phyloP scores from a whole-genome alignment of 2,797 vertebrate genomes.

The Rhinophrynus dorsalis region DNA sequence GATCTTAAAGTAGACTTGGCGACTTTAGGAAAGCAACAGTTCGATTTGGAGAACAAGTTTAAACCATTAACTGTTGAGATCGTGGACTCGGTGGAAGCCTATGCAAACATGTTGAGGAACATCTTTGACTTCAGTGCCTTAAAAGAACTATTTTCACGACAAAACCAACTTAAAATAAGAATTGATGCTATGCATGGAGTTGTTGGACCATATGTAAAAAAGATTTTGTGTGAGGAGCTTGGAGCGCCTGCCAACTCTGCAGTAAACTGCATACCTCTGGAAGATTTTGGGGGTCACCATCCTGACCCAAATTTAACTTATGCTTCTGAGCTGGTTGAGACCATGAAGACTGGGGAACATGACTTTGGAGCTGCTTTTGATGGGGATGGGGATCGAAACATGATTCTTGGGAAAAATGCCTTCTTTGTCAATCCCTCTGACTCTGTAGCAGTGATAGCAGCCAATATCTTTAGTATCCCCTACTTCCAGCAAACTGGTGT shows the following conservation, averaged over 20 bases:
- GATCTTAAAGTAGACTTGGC: slow-evolving; percentile 89
- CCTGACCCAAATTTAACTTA: slow-evolving; percentile 98
- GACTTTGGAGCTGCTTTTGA: slow-evolving; percentile 97
- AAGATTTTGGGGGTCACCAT: slow-evolving; percentile 96
- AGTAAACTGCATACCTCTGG: slow-evolving; percentile 87
- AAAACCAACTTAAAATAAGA: slow-evolving; percentile 85
- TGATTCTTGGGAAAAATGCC: slow-evolving; percentile 93
- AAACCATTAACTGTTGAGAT: slow-evolving; percentile 97
- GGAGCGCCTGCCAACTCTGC: slow-evolving; percentile 91
- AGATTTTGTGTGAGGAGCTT: slow-evolving; percentile 94
- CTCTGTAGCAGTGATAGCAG: slow-evolving; percentile 92
- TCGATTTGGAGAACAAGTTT: slow-evolving; percentile 92
- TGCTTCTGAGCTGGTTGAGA: slow-evolving; percentile 88
- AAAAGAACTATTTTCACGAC: slow-evolving; percentile 89
- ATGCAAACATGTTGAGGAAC: slow-evolving; percentile 88
- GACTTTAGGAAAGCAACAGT: slow-evolving; percentile 90
- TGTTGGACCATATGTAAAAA: slow-evolving; percentile 94
- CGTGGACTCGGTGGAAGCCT: slow-evolving; percentile 93
- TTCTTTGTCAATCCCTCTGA: slow-evolving; percentile 98
- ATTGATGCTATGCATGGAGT: slow-evolving; percentile 98
- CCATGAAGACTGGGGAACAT: slow-evolving; percentile 93
- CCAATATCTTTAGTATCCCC: slow-evolving; percentile 91
- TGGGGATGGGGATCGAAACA: slow-evolving; percentile 96
- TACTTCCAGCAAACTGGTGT: slow-evolving; percentile 95
- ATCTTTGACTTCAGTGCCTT: slow-evolving; percentile 93